A percentile compares a stretch with the other conserved stretches of the same genome.
Evolutionary conservation across 2,888 invertebrate genomes (phyloP).

Genomic region (Hirtodrosophila duncani): DNA sequence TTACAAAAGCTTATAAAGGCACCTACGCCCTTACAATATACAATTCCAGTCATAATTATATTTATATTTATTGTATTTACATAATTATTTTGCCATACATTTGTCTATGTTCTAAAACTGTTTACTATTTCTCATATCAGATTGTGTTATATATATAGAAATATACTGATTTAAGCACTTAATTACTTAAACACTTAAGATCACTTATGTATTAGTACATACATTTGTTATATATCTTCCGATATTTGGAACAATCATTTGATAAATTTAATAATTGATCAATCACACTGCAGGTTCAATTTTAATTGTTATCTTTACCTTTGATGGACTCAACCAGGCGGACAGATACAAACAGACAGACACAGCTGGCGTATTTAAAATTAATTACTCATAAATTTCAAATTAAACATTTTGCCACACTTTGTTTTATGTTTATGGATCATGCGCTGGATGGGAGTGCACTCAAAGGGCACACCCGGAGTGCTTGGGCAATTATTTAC

Average conservation of each 20-base stretch:
- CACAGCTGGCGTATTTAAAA: constrained; percentile 65
- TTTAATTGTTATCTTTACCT: constrained; percentile 39
- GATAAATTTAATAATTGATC: constrained; percentile 48
- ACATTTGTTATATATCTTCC: no score
- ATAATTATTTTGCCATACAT: no score
- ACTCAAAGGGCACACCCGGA: constrained; percentile 28
- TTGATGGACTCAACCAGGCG: constrained; percentile 22
- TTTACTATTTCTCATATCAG: no score
- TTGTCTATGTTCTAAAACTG: no score
- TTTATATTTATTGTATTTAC: background rate
- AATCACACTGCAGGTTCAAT: constrained; percentile 39
- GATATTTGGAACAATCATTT: no score
- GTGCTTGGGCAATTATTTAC: constrained; percentile 57
- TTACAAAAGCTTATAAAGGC: no score
- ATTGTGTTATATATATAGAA: no score
- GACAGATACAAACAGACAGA: constrained; percentile 9
- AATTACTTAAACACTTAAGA: no score
- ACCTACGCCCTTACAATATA: no score
- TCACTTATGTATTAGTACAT: no score
- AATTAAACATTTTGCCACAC: constrained; percentile 70
- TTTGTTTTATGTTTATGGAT: constrained; percentile 55
- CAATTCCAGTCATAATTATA: background rate
- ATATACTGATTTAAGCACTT: no score
- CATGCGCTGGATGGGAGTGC: constrained; percentile 31
- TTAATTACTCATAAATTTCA: constrained; percentile 73